Evolutionary conservation across 2,888 invertebrate species (phyloP).

Genomic region (Aspidiotus rigidus): DNA sequence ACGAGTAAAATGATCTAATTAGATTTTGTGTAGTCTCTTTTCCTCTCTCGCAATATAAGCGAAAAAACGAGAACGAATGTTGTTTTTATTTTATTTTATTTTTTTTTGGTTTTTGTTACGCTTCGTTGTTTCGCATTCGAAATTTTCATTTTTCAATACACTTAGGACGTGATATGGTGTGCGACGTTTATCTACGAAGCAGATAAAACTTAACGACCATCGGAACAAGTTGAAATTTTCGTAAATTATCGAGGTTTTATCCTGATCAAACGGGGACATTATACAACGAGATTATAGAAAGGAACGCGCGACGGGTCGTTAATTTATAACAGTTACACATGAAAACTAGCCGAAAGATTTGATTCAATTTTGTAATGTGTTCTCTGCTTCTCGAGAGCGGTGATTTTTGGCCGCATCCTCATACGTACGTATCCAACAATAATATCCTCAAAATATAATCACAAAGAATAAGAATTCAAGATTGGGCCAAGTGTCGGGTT

Average conservation of each 20-base stretch:
- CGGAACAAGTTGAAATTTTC: not conserved
- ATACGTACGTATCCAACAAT: too few species aligned
- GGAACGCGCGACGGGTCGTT: not conserved
- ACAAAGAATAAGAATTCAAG: too few species aligned
- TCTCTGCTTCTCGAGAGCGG: too few species aligned
- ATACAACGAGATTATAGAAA: not conserved
- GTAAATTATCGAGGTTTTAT: conserved; percentile 3
- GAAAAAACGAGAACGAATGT: not conserved
- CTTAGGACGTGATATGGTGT: conserved; percentile 1
- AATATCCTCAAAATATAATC: too few species aligned
- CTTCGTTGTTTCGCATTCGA: not conserved
- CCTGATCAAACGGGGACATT: not conserved
- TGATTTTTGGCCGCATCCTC: too few species aligned
- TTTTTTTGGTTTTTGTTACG: not conserved
- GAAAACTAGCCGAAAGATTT: not conserved
- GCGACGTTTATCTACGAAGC: not conserved
- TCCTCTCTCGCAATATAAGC: too few species aligned
- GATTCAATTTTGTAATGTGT: too few species aligned
- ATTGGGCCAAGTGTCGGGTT: too few species aligned
- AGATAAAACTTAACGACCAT: not conserved
- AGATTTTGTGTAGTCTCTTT: not conserved
- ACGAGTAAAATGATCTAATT: conserved; percentile 2
- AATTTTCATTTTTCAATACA: not conserved
- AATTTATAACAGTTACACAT: not conserved
- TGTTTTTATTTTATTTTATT: not conserved